Conservation (phyloP, 2,888 invertebrate species). For the Standfussiana lucernea region DNA sequence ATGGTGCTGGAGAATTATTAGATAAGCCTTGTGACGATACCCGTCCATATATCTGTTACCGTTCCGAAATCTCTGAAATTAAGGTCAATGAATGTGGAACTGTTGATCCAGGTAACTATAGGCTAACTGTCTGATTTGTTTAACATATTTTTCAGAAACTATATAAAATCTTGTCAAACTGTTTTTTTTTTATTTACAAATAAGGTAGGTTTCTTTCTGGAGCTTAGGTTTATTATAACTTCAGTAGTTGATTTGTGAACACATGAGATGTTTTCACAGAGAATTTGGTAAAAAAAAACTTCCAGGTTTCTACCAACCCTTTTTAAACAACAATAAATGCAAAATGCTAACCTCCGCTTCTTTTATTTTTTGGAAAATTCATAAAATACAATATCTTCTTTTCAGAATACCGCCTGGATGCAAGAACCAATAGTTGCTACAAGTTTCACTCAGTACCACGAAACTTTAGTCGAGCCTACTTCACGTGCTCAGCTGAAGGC, state of each 20-base stretch:
- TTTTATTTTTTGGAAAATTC: background rate
- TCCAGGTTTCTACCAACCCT: too few species aligned
- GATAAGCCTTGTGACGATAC: conserved; percentile 46
- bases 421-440: conserved; percentile 76
- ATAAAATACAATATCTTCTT: background rate
- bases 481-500: conserved; percentile 77
- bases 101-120: background rate
- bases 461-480: conserved; percentile 74
- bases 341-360: background rate
- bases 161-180: background rate
- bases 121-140: background rate
- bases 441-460: conserved; percentile 76
- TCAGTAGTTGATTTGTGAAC: background rate
- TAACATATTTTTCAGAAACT: background rate
- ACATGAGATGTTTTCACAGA: background rate
- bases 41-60: conserved; percentile 63
- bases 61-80: background rate
- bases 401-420: conserved; percentile 74
- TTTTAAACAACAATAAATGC: background rate
- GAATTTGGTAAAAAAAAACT: background rate
- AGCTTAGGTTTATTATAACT: background rate
- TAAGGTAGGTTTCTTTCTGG: background rate
- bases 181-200: background rate
- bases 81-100: background rate
- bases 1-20: conserved; percentile 39